Percentiles rank a stretch among this genome's conserved stretches.
These are phyloP conservation scores for Araneus ventricosus DNA, from an alignment of 1,140 invertebrate species.

Conservation along the genomic window DNA sequence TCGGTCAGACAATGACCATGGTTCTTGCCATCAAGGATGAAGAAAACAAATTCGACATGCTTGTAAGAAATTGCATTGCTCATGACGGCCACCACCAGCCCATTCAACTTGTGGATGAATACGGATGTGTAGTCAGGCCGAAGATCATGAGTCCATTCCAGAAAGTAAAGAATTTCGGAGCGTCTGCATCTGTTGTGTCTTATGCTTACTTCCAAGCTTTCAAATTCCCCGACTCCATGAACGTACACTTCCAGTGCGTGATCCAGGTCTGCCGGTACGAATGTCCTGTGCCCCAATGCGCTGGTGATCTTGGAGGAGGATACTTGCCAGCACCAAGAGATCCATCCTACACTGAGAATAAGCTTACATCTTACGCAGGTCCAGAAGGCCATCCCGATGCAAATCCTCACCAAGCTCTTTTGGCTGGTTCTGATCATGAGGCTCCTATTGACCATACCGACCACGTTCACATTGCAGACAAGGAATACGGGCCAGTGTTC, in stretches of 20 bases:
- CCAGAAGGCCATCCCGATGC: conserved; percentile 26
- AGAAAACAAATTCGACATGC: conserved; percentile 97
- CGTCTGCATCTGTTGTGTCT: conserved; percentile 92
- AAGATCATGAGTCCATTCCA: conserved; percentile 96
- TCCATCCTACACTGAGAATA: conserved; percentile 76
- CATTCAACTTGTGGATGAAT: conserved; percentile 96
- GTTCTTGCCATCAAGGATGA: conserved; percentile 97
- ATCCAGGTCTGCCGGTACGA: conserved; percentile 96
- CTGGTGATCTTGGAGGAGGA: conserved; percentile 75
- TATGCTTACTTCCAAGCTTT: conserved; percentile 97
- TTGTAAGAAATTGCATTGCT: conserved; percentile 95
- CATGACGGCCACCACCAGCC: conserved; percentile 96
- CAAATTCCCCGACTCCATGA: conserved; percentile 98
- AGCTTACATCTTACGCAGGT: conserved; percentile 49
- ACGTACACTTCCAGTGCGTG: conserved; percentile 97
- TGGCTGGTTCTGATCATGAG: neutral
- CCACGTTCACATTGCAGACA: conserved; percentile 1
- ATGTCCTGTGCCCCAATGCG: conserved; percentile 87
- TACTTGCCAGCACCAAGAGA: conserved; percentile 70
- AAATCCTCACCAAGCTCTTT: conserved; percentile 46
- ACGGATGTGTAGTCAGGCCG: conserved; percentile 93
- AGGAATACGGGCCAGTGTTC: conserved; percentile 63
- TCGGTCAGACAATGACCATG: conserved; percentile 98
- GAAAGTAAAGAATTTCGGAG: conserved; percentile 97
- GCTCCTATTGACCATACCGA: neutral